Evolutionary conservation across 2,797 vertebrate species (phyloP).

Genomic region (Sylvia borin): DNA sequence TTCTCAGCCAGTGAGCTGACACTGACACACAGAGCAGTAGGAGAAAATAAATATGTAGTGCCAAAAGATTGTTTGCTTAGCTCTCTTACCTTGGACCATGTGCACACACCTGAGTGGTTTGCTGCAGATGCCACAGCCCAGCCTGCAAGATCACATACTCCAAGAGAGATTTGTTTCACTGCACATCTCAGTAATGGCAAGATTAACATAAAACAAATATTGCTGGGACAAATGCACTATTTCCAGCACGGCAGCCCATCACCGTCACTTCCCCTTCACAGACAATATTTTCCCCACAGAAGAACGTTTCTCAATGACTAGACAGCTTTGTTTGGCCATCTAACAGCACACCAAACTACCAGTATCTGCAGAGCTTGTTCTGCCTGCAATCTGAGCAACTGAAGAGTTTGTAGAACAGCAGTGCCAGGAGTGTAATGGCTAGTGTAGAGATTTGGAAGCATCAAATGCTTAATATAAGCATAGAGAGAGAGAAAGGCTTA

Average conservation of each 20-base stretch:
- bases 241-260: background rate
- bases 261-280: background rate
- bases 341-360: background rate
- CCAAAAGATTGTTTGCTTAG: background rate
- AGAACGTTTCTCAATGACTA: background rate
- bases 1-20: background rate
- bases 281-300: background rate
- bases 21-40: background rate
- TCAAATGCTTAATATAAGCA: background rate
- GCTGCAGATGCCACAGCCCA: background rate
- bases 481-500: background rate
- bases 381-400: background rate
- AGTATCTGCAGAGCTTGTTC: background rate
- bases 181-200: background rate
- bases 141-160: background rate
- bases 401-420: background rate
- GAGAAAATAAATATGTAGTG: background rate
- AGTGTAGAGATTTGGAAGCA: background rate
- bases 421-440: background rate
- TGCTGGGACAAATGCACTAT: background rate
- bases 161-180: background rate
- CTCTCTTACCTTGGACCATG: background rate
- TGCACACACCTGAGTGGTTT: fast-evolving
- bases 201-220: background rate
- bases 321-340: background rate